Evolutionary conservation across 2,797 vertebrate genomes (phyloP).

Genomic region (Alectoris magna): DNA sequence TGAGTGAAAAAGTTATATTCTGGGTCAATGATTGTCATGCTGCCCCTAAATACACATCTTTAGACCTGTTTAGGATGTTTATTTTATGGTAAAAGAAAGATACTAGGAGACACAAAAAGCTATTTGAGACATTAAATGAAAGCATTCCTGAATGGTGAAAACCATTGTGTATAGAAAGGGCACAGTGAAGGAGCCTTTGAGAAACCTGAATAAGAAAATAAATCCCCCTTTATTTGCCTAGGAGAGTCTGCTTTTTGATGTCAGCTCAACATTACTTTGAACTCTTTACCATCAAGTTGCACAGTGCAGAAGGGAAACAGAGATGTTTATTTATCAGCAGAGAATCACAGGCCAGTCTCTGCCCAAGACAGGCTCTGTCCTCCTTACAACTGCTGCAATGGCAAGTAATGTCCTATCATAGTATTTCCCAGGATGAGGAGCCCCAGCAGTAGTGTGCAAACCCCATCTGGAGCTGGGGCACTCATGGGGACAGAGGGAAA

Average conservation of each 20-base stretch:
- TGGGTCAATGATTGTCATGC: not conserved
- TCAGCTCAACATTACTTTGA: slow-evolving; percentile 58
- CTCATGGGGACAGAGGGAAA: not conserved
- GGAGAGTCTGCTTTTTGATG: slow-evolving; percentile 43
- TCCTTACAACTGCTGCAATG: not conserved
- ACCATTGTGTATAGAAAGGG: not conserved
- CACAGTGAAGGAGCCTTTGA: slow-evolving; percentile 57
- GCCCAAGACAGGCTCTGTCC: not conserved
- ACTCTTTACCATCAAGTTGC: slow-evolving; percentile 27
- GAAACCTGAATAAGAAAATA: slow-evolving; percentile 64
- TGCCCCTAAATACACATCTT: not conserved
- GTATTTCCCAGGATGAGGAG: not conserved
- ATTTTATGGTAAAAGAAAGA: slow-evolving; percentile 17
- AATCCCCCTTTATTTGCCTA: slow-evolving; percentile 64
- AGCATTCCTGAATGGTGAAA: slow-evolving; percentile 61
- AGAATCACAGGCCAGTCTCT: not conserved
- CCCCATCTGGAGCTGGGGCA: not conserved
- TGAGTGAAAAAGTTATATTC: not conserved
- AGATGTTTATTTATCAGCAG: slow-evolving; percentile 61
- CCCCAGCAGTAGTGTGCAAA: not conserved
- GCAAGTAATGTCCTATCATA: not conserved
- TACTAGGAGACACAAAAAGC: slow-evolving; percentile 39
- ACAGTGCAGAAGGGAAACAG: slow-evolving; percentile 8
- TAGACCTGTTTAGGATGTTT: slow-evolving; percentile 4
- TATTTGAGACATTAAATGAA: slow-evolving; percentile 58